Percentiles rank a stretch among this genome's conserved stretches.
Evolutionary conservation across 2,797 vertebrate genomes (phyloP).

Genomic region (Thalassophryne amazonica): DNA sequence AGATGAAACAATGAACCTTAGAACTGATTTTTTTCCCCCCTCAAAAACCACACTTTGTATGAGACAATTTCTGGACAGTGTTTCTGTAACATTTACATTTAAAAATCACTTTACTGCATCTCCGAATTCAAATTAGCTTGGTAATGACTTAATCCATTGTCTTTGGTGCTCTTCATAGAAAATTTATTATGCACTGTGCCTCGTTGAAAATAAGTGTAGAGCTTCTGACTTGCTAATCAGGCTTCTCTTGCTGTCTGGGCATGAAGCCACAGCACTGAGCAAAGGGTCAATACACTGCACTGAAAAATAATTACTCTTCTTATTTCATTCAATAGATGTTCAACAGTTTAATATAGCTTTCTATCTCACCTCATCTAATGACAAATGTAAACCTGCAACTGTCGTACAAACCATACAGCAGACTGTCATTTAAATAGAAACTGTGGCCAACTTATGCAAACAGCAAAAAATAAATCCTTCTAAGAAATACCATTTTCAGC

Average conservation of each 20-base stretch:
- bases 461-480: no score
- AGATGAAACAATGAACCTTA: no score
- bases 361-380: conserved; percentile 26
- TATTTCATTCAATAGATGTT: conserved; percentile 33
- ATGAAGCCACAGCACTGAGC: conserved; percentile 30
- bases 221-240: conserved; percentile 9
- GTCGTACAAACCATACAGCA: neutral
- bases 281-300: conserved; percentile 40
- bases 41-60: no score
- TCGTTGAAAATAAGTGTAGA: neutral
- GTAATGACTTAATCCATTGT: conserved; percentile 7
- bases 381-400: conserved; percentile 1
- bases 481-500: no score
- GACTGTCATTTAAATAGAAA: neutral
- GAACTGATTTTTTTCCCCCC: no score
- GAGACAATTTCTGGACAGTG: no score
- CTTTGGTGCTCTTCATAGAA: conserved; percentile 1
- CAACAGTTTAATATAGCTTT: conserved; percentile 37
- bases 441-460: no score
- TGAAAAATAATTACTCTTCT: conserved; percentile 38
- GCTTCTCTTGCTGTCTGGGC: conserved; percentile 13
- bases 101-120: neutral
- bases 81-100: no score
- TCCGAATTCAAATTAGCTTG: neutral
- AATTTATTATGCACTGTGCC: conserved; percentile 4